A percentile compares a stretch with the other conserved stretches of the same genome.
These are phyloP conservation scores for Trinectes maculatus DNA, from an alignment of 2,113 vertebrate genomes.

Conservation along the genomic window DNA sequence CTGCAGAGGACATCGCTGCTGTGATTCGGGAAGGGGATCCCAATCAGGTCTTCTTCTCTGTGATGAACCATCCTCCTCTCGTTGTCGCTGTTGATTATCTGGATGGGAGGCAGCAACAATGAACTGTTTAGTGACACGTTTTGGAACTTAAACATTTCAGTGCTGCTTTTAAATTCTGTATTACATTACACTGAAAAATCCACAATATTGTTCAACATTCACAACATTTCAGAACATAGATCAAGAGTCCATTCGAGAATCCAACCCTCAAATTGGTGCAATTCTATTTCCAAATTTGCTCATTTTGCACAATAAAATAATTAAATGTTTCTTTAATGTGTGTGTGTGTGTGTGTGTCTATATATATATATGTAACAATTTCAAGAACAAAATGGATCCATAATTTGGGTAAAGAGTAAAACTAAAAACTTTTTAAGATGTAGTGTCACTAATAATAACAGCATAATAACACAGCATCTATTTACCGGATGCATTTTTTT, in stretches of 20 bases:
- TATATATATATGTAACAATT: too few species aligned
- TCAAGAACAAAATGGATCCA: not conserved
- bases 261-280: too few species aligned
- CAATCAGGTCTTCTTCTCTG: slow-evolving; percentile 94
- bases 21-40: slow-evolving; percentile 99
- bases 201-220: not conserved
- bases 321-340: not conserved
- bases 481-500: too few species aligned
- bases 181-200: too few species aligned
- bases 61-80: slow-evolving; percentile 90
- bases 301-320: not conserved
- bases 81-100: slow-evolving; percentile 20
- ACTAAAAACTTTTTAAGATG: not conserved
- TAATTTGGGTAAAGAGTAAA: not conserved
- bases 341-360: too few species aligned
- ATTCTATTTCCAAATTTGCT: not conserved
- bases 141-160: too few species aligned
- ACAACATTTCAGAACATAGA: not conserved
- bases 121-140: slow-evolving; percentile 8
- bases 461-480: not conserved
- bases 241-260: not conserved
- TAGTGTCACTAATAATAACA: too few species aligned
- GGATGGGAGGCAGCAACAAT: not conserved
- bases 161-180: too few species aligned
- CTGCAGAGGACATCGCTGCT: slow-evolving; percentile 96